Conservation (phyloP, 2,113 vertebrate species). For the Stomatorhinus ivindoensis region DNA sequence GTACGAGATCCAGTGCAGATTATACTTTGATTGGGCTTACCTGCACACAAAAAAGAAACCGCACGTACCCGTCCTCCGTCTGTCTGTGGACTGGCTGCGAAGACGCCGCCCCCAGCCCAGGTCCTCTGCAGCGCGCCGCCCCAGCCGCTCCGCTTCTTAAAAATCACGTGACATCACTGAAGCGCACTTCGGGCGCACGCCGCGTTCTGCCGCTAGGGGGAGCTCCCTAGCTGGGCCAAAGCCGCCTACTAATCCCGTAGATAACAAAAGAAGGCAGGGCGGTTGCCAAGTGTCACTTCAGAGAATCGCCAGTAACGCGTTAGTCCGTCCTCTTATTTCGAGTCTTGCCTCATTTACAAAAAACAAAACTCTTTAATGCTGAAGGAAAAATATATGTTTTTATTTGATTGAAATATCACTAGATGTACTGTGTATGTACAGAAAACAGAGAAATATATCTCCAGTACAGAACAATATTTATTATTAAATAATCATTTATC, state of each 20-base stretch:
- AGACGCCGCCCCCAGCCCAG: not conserved
- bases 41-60: not conserved
- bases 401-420: not conserved
- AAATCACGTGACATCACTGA: slow-evolving; percentile 67
- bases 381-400: not conserved
- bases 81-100: not conserved
- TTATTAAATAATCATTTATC: too few species aligned
- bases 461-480: not conserved
- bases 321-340: not conserved
- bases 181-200: not conserved
- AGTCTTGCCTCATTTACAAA: not conserved
- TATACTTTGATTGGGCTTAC: slow-evolving; percentile 3
- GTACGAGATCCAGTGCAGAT: not conserved
- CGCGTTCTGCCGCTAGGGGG: slow-evolving; percentile 14
- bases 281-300: not conserved
- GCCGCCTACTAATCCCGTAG: not conserved
- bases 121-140: not conserved
- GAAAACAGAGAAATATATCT: not conserved
- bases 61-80: not conserved
- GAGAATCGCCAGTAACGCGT: not conserved
- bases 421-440: not conserved
- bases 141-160: slow-evolving; percentile 46
- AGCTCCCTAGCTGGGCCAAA: not conserved
- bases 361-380: not conserved
- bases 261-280: not conserved